phyloP scores from a whole-genome alignment of 2,797 vertebrate species.

The Carduelis carduelis region DNA sequence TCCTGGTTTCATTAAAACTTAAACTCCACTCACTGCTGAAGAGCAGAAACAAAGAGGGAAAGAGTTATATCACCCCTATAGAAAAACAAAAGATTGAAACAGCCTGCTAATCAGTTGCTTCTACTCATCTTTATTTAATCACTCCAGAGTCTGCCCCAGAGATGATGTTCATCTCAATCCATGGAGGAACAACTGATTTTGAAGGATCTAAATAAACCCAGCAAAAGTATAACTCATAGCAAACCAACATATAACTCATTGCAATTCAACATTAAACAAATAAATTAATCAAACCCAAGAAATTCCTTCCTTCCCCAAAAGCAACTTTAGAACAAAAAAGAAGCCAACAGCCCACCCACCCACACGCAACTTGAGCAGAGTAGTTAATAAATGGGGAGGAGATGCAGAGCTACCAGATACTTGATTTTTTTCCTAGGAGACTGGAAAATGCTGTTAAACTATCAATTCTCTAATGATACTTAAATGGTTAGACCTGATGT shows the following conservation, averaged over 20 bases:
- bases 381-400: accelerated
- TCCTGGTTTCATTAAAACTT: not conserved
- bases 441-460: not conserved
- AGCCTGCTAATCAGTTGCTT: not conserved
- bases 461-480: not conserved
- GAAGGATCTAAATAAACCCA: not conserved
- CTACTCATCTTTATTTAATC: not conserved
- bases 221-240: not conserved
- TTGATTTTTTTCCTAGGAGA: not conserved
- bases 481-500: not conserved
- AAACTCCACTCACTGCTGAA: not conserved
- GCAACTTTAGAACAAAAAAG: not conserved
- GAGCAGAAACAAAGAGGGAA: not conserved
- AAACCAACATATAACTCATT: not conserved
- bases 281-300: not conserved
- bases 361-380: not conserved
- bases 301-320: accelerated
- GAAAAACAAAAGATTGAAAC: not conserved
- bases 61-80: not conserved
- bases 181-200: not conserved
- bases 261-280: not conserved
- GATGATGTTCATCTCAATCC: not conserved
- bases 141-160: not conserved
- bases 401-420: not conserved
- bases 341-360: not conserved